Evolutionary conservation across 2,888 invertebrate species (phyloP).

Genomic region (Gisinianus flammeolus): DNA sequence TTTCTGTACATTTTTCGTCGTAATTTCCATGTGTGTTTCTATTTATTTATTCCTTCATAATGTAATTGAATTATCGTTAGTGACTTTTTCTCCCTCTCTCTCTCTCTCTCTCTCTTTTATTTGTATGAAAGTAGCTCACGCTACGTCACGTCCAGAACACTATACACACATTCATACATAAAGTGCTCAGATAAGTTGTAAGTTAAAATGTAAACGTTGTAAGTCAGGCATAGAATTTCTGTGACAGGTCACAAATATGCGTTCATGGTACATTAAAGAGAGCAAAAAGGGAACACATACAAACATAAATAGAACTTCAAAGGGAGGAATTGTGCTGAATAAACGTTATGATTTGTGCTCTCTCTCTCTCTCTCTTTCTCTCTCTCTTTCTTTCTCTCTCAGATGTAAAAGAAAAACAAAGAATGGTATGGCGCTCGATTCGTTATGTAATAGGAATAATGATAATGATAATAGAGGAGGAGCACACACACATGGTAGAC

Average conservation of each 20-base stretch:
- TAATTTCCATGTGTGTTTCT: not conserved
- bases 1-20: not conserved
- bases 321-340: conserved; percentile 19
- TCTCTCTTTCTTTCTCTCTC: not conserved
- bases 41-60: no score
- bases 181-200: not conserved
- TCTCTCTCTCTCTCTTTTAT: no score
- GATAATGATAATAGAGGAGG: not conserved
- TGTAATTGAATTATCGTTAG: not conserved
- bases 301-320: conserved; percentile 13
- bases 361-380: not conserved
- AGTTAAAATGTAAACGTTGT: not conserved
- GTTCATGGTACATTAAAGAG: not conserved
- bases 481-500: not conserved
- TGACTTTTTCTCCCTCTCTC: no score
- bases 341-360: conserved; percentile 23
- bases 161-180: no score
- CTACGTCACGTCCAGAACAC: no score
- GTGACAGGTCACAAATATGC: not conserved
- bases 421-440: no score
- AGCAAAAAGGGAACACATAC: not conserved
- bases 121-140: no score
- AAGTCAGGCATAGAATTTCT: not conserved
- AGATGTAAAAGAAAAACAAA: conserved; percentile 33
- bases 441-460: conserved; percentile 36